Evolutionary conservation across 1,140 invertebrate species (phyloP).

Genomic region (Conus ventricosus): DNA sequence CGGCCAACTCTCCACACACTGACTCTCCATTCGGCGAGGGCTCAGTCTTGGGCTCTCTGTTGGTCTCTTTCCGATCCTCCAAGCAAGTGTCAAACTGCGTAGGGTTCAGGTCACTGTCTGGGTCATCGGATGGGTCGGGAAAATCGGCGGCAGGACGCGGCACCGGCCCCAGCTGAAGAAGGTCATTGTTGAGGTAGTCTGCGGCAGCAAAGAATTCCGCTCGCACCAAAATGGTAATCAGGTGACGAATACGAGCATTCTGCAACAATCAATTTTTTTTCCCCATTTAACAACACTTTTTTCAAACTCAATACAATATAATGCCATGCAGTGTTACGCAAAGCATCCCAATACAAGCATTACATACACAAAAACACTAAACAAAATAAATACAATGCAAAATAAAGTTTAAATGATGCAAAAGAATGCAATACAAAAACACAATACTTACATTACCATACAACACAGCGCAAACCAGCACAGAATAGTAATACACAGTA

Average conservation of each 20-base stretch:
- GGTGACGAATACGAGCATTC: constrained; percentile 59
- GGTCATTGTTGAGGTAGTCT: constrained; percentile 54
- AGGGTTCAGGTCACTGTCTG: neutral
- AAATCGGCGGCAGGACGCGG: neutral
- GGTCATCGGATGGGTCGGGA: neutral
- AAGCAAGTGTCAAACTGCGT: neutral
- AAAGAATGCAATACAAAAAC: no score
- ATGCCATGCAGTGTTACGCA: no score
- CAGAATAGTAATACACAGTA: no score
- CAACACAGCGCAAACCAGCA: no score
- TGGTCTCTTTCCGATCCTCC: neutral
- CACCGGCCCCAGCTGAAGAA: constrained; percentile 46
- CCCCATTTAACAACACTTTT: no score
- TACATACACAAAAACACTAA: no score
- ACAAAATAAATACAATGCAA: no score
- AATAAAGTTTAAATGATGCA: no score
- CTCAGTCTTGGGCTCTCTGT: neutral
- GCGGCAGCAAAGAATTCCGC: constrained; percentile 55
- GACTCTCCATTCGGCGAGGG: no score
- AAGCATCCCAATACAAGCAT: no score
- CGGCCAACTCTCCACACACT: neutral
- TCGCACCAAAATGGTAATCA: constrained; percentile 52
- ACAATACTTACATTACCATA: no score
- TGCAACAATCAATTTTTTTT: constrained; percentile 41
- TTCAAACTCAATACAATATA: no score